phyloP scores from a whole-genome alignment of 37 sponge, comb jelly and placozoan species.

The Theonella swinhoei region DNA sequence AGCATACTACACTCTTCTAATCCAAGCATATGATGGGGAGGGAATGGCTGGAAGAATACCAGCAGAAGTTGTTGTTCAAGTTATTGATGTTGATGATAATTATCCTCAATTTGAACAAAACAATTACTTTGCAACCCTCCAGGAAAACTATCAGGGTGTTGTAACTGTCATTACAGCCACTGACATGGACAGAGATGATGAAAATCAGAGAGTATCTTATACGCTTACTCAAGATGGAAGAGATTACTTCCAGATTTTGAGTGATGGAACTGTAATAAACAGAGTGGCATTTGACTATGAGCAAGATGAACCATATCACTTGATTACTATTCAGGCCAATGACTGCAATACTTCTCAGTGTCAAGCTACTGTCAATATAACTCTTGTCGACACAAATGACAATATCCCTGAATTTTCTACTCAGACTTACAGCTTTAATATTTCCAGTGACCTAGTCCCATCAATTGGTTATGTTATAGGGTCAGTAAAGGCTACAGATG shows the following conservation, averaged over 20 bases:
- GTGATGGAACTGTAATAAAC: conserved; percentile 41
- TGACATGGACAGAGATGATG: conserved; percentile 47
- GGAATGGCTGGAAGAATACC: conserved; percentile 14
- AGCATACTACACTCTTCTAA: conserved; percentile 9
- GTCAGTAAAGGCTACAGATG: conserved; percentile 39
- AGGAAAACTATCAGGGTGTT: conserved; percentile 44
- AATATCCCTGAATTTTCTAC: conserved; percentile 36
- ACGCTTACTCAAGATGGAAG: conserved; percentile 6
- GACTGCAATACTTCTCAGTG: conserved; percentile 20
- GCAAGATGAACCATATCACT: conserved; percentile 9
- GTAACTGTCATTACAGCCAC: conserved; percentile 8
- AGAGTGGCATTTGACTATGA: conserved; percentile 55
- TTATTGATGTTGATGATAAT: conserved; percentile 54
- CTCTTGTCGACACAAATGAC: conserved; percentile 52
- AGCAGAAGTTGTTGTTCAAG: conserved; percentile 13
- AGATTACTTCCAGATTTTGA: conserved; percentile 11
- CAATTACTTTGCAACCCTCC: neutral
- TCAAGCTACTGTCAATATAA: conserved; percentile 18
- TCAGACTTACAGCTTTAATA: neutral
- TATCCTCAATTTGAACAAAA: conserved; percentile 7
- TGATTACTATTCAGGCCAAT: conserved; percentile 13
- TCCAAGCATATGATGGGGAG: conserved; percentile 35
- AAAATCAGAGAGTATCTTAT: conserved; percentile 7
- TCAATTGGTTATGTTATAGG: conserved; percentile 37
- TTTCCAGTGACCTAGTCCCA: conserved; percentile 16